Evolutionary conservation across 2,888 invertebrate species (phyloP), one percentile per base, ranked within the genome.

Genomic region (Lithophane semibrunnea): DNA sequence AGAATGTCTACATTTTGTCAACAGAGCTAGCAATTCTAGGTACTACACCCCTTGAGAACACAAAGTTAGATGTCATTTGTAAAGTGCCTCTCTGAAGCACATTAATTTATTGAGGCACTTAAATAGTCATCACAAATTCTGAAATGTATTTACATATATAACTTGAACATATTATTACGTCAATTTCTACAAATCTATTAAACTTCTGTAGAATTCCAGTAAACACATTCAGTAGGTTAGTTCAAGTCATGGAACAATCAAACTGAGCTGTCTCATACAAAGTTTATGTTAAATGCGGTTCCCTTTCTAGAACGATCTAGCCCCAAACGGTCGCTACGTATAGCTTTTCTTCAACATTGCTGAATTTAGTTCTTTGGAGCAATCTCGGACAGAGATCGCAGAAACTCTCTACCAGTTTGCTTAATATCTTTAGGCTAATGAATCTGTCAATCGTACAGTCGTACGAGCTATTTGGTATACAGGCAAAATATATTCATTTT

Each of bases 41-140:
- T 60, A 74, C 54, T 60, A 44, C 21, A 65, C 66, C 74, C 69
- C 83, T 67, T 58, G 78, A 29, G 71, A 54, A 12, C 42, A 44
- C 69, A 72, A 85, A 86, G 83, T 86, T 75, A 65, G 58, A 86
- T 83, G 61, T 61, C 66, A 82, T 74, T 85, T 85, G 64, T 83
- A 73, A 83, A 82, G 73, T 76, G 65, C 42, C 24, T 67, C 61
- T 71, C 52, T 68, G n/a, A 66, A 72, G 58, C 24, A 66, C 52
- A 77, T 54, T 65, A 37, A 78, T 78, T 54, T 82, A 65, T 76
- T 65, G n/a, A 52, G 3, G 52, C 21, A 8, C 8, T 54, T 58
- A 76, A 65, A 76, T 65, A 21, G n/a, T 52, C 9, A n/a, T 24
- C 12, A 7, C 9, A 52, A 82, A 82, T 65, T 76, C 37, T 58